Base-by-base conservation (phyloP, 37 sponge, comb jelly and placozoan genomes). In the Halichondria panicea region DNA sequence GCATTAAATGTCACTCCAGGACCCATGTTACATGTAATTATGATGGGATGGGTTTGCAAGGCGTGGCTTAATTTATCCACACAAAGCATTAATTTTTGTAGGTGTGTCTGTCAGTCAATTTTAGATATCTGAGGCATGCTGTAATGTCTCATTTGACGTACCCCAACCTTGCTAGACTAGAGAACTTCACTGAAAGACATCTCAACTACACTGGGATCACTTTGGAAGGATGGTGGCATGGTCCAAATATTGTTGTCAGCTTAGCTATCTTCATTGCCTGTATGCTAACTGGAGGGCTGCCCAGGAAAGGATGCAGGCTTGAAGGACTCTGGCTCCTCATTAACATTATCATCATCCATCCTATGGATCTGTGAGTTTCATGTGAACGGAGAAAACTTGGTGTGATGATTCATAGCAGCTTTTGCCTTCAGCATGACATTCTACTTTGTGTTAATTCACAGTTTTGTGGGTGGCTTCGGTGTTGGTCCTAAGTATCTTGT, bases 401-500 rank as follows among this genome's bases (percentile, higher is more conserved):
- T n/a, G n/a, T n/a, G n/a, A n/a, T n/a, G n/a, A n/a, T n/a, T n/a
- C n/a, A n/a, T n/a, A n/a, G n/a, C n/a, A n/a, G n/a, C n/a, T n/a
- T n/a, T 48, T 48, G 13, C 9, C 50, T 48, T 48, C 9, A 48
- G 50, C 9, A 18, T 48, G 13, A 13, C 9, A 48, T 13, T 48
- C 50, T 13, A 18, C 13, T 13, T 48, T 13, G 9, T 48, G 50
- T 48, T 48, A 48, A 48, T 48, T 48, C 24, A n/a, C 61, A 91
- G 92, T 1, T 50, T 91, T 32, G 76, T 91, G 3, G 92, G 92
- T 15, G 67, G 44, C 0, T 50, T 67, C 28, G 92, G 92, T 8
- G 40, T 76, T 13, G 92, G 92, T 27, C 92, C 92, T 0, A 78
- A 81, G 78, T 91, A 85, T 55, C 52, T 91, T 42, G 83, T 87